Base-by-base conservation (phyloP, 2,888 invertebrate species). In the Ceramica pisi region DNA sequence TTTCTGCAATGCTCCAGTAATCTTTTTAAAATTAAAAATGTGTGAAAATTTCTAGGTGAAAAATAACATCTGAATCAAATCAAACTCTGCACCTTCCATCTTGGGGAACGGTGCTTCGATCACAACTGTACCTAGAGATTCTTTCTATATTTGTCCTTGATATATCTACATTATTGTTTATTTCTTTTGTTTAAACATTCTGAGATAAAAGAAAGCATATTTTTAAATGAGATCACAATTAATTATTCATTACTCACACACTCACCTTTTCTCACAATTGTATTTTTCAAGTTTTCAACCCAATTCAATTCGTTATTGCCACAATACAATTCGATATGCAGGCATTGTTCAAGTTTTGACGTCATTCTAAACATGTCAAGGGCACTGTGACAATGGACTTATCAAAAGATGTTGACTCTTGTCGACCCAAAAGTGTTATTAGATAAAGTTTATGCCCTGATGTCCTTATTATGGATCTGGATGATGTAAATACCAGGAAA, bases 351-450 rank as follows among this genome's bases (percentile, higher is more conserved):
- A 26, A 60, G 26, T 67, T 51, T 35, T 70, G 66, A 71, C 60
- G 82, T 81, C 63, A 71, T 64, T 80, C 23, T 44, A 60, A 56
- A 56, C n/a, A 71, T 78, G 81, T 63, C 78, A 81, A 71, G 71
- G 71, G 31, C 16, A 55, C 19, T 23, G n/a, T 21, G 48, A 50
- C 53, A 53, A 50, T 26, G 19, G 75, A n/a, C 26, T 14, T 41
- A 8, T 50, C 26, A 21, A 46, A 59, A 56, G 12, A 44, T 50
- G 38, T 71, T 46, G 26, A 31, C 46, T 38, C 9, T 35, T 21
- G 31, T 16, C 5, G 31, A 35, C n/a, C 12, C 8, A 14, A 26
- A 19, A 3, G 26, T 26, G 57, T 50, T 1, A 5, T 44, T n/a
- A 31, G 26, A 46, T 10, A 67, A 67, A 14, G 9, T 1, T 35